Evolutionary conservation across 2,888 invertebrate species (phyloP).

Genomic region (Yponomeuta plumbellus): DNA sequence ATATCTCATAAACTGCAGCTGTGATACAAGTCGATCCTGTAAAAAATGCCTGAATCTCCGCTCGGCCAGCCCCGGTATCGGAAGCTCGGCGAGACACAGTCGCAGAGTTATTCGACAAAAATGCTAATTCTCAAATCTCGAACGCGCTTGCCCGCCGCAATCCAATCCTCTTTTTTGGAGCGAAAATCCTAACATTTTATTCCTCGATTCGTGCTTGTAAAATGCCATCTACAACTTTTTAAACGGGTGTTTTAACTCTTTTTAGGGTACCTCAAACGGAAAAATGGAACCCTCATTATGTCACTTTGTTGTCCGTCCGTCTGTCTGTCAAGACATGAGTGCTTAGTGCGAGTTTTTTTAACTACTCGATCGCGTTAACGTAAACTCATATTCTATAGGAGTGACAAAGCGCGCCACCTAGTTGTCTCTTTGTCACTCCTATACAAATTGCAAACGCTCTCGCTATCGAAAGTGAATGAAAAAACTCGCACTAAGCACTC

Average conservation of each 20-base stretch:
- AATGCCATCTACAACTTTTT: slow-evolving; percentile 13
- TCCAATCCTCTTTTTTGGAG: slow-evolving; percentile 39
- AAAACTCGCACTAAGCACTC: no score
- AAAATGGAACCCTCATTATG: no score
- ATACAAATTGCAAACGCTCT: no score
- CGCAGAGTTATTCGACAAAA: slow-evolving; percentile 74
- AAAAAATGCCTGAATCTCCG: slow-evolving; percentile 45
- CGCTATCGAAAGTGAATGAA: no score
- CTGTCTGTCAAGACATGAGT: no score
- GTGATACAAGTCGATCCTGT: slow-evolving; percentile 7
- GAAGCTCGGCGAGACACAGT: slow-evolving; percentile 66
- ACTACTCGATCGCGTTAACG: no score
- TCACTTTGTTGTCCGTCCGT: no score
- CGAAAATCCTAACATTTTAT: slow-evolving; percentile 13
- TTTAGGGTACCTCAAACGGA: no score
- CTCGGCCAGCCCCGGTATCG: slow-evolving; percentile 63
- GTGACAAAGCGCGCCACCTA: no score
- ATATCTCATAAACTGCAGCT: neutral
- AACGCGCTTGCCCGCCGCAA: slow-evolving; percentile 58
- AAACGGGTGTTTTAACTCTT: neutral
- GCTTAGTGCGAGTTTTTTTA: no score
- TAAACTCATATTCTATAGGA: no score
- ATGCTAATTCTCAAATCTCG: slow-evolving; percentile 76
- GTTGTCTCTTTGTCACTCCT: no score
- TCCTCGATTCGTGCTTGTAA: slow-evolving; percentile 13